Conservation (phyloP, 53 echinoderm and acorn worm genomes). For the Paelopatides confundens region DNA sequence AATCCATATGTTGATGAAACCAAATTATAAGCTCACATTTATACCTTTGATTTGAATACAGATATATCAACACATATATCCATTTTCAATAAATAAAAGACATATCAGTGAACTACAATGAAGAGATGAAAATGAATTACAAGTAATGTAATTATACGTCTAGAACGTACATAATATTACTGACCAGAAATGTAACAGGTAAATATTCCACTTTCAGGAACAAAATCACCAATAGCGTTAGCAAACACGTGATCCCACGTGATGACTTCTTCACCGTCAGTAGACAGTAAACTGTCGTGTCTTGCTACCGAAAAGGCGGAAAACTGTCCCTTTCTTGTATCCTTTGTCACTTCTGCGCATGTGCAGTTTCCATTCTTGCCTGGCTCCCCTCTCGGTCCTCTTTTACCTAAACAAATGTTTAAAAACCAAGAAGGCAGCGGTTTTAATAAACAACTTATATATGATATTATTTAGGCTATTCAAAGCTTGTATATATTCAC, state of each 20-base stretch:
- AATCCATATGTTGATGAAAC: no score
- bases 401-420: background rate
- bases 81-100: no score
- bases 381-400: background rate
- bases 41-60: no score
- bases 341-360: background rate
- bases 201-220: slow-evolving; percentile 11
- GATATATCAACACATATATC: no score
- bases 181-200: slow-evolving; percentile 35
- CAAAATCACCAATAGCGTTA: slow-evolving; percentile 13
- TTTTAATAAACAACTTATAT: no score
- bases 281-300: slow-evolving; percentile 7
- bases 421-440: no score
- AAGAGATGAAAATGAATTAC: no score
- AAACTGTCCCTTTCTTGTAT: background rate
- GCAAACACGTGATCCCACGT: slow-evolving; percentile 49
- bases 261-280: slow-evolving; percentile 26
- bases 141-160: no score
- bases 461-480: no score
- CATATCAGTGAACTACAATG: no score
- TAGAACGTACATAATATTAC: background rate
- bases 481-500: no score
- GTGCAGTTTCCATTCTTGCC: slow-evolving; percentile 27
- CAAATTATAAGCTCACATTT: no score
- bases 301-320: slow-evolving; percentile 42